Evolutionary conservation across 64 coral and sea anemone species (phyloP).

Genomic region (Porites australiensis): DNA sequence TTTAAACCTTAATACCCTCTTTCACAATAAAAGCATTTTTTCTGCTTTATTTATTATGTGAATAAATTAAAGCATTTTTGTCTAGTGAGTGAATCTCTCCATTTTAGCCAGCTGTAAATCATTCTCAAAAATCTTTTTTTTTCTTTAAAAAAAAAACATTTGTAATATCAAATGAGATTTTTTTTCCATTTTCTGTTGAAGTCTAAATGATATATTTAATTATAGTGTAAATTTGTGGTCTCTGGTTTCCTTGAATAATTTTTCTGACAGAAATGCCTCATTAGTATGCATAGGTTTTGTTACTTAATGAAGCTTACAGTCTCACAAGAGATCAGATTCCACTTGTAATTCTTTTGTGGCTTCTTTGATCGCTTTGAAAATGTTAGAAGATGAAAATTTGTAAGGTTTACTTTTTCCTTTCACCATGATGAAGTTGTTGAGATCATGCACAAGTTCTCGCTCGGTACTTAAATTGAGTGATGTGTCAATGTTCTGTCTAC

Average conservation of each 20-base stretch:
- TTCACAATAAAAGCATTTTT: no score
- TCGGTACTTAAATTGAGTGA: not conserved
- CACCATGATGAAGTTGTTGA: constrained; percentile 23
- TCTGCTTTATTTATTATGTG: no score
- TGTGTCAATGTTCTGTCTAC: not conserved
- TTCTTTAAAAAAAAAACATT: not conserved
- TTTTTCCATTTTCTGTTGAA: not conserved
- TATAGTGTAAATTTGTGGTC: not conserved
- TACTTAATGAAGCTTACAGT: constrained; percentile 35
- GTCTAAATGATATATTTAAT: constrained; percentile 21
- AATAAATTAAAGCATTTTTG: no score
- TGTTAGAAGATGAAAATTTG: not conserved
- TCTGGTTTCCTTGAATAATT: not conserved
- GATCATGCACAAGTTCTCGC: constrained; percentile 3
- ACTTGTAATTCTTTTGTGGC: not conserved
- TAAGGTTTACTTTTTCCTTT: not conserved
- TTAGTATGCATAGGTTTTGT: constrained; percentile 25
- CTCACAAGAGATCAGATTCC: not conserved
- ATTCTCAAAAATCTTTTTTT: not conserved
- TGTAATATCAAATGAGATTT: not conserved
- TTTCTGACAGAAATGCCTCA: not conserved
- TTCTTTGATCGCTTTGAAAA: not conserved
- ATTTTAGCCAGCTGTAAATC: not conserved
- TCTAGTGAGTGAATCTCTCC: no score
- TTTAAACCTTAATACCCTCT: no score